A percentile compares a stretch with the other conserved stretches of the same genome.
Evolutionary conservation across 2,113 vertebrate species (phyloP).

Genomic region (Tichodroma muraria): DNA sequence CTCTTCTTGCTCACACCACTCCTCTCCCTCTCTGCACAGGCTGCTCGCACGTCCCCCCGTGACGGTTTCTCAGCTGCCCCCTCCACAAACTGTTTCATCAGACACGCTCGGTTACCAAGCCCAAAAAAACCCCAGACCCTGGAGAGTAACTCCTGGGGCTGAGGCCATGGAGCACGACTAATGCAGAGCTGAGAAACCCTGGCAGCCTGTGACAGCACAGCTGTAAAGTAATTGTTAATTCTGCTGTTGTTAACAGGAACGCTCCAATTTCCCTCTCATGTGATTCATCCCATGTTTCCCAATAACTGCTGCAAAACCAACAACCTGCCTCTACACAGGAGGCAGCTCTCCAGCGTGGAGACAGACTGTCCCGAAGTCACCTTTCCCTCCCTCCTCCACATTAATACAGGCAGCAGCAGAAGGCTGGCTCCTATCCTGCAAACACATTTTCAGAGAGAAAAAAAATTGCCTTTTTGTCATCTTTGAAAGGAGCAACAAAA

Average conservation of each 20-base stretch:
- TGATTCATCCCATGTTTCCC: background rate
- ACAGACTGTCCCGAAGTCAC: background rate
- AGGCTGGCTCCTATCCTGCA: background rate
- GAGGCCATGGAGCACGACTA: background rate
- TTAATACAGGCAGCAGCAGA: background rate
- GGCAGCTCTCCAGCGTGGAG: background rate
- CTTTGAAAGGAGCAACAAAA: background rate
- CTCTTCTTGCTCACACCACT: background rate
- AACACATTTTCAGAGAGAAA: background rate
- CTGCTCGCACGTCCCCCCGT: fast-evolving
- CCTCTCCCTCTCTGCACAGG: background rate
- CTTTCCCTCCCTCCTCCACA: background rate
- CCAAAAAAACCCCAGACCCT: background rate
- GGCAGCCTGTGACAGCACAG: background rate
- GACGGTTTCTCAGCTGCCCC: background rate
- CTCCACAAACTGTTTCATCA: background rate
- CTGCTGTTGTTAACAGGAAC: slow-evolving; percentile 12
- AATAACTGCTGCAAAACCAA: background rate
- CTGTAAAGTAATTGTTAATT: slow-evolving; percentile 38
- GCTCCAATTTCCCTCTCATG: slow-evolving; percentile 9
- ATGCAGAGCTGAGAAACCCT: background rate
- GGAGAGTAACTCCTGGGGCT: background rate
- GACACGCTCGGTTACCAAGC: background rate
- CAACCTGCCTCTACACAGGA: background rate
- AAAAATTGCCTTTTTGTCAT: background rate